A percentile compares a stretch with the other conserved stretches of the same genome.
phyloP scores from a whole-genome alignment of 2,113 vertebrate genomes.

The Dermatemys mawii region DNA sequence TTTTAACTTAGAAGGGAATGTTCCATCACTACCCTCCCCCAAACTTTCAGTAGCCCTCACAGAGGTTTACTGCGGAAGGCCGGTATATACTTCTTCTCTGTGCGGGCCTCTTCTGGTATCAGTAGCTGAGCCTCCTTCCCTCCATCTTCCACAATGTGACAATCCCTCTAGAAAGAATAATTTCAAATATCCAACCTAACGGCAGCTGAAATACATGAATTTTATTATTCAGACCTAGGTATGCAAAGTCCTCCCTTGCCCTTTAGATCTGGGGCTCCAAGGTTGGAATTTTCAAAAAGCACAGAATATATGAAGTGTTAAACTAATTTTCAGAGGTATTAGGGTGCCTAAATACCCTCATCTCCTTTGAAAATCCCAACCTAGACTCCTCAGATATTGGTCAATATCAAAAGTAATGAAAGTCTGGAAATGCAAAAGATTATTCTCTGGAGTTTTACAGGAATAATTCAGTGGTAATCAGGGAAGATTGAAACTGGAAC shows the following conservation, averaged over 20 bases:
- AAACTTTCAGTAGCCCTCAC: background rate
- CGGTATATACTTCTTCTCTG: background rate
- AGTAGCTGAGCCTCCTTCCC: background rate
- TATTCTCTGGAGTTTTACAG: slow-evolving; percentile 47
- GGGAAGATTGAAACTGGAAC: slow-evolving; percentile 56
- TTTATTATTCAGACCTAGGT: background rate
- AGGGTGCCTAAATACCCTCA: rapidly evolving
- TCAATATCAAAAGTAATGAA: background rate
- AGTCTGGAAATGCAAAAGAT: background rate
- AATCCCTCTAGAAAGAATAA: background rate
- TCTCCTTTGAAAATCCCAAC: background rate
- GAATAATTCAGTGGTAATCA: slow-evolving; percentile 69
- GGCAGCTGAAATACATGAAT: background rate
- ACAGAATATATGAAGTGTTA: background rate
- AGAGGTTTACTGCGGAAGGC: background rate
- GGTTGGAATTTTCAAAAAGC: background rate
- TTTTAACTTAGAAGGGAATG: background rate
- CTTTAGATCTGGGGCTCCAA: background rate
- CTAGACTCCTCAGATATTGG: rapidly evolving
- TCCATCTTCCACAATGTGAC: background rate
- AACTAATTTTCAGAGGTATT: background rate
- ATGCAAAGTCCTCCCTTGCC: background rate
- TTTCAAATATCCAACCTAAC: background rate
- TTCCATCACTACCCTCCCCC: background rate
- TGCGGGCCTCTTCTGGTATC: background rate